Base-by-base conservation (phyloP, 2,888 invertebrate genomes). In the Chaetogeoica ovagalla region DNA sequence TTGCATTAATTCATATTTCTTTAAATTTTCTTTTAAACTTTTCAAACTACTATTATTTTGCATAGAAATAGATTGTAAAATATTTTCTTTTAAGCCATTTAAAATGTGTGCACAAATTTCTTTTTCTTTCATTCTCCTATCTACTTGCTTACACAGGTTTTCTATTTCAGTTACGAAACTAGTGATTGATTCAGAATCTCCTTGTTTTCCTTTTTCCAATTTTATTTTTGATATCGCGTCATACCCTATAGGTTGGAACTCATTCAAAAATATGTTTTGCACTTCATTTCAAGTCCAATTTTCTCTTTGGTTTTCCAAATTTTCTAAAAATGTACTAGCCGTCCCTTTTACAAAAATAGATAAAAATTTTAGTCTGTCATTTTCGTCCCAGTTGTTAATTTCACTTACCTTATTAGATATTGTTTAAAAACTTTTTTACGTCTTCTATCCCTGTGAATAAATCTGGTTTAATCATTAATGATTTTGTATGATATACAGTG, bases 101-200 rank as follows among this genome's bases (percentile, higher is more conserved):
- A n/a, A n/a, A 68, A 68, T 68, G 39, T 70, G 57, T 5, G 57
- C 57, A 21, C 70, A 30, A 57, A 55, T 55, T 52, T 70, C 57
- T 19, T 70, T 23, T 70, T 70, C 57, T 9, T 1, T 1, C 66
- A 66, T 66, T 15, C 19, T 43, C 19, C n/a, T 43, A 66, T 66
- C 13, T 43, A 66, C 19, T 66, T 66, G 19, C n/a, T 43, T 66
- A n/a, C 66, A 37, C 11, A 48, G 6, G 43, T 66, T 66, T 66
- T 66, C 48, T 66, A 66, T 43, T 43, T 66, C 66, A 19, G 5
- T 66, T n/a, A 66, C 48, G 17, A 39, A 66, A 21, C 66, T 43
- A 8, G 23, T 66, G 21, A 43, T 43, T 19, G 48, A 66, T n/a
- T 48, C 39, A n/a, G 11, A 19, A 21, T 43, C 48, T n/a, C n/a